Conservation (phyloP, 2,888 invertebrate genomes). For the Syrista parreyssii region DNA sequence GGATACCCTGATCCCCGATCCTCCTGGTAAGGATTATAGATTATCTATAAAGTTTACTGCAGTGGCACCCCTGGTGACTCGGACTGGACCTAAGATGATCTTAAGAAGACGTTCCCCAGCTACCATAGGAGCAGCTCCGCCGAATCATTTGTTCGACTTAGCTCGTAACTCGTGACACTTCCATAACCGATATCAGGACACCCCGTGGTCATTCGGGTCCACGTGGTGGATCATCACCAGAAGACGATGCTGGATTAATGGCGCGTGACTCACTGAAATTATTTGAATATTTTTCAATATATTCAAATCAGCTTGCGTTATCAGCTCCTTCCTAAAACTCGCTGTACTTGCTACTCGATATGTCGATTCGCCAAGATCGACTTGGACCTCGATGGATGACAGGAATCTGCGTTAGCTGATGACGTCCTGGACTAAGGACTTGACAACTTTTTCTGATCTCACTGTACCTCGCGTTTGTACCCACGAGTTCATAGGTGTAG, state of each 20-base stretch:
- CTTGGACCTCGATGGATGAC: too few species aligned
- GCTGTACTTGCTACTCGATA: neutral
- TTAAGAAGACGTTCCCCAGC: slow-evolving; percentile 38
- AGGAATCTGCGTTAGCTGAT: neutral
- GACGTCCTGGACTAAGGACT: neutral
- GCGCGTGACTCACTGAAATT: neutral
- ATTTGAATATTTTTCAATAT: too few species aligned
- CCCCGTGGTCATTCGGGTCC: neutral
- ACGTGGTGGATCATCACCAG: slow-evolving; percentile 18
- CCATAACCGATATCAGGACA: slow-evolving; percentile 34
- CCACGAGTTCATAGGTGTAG: neutral
- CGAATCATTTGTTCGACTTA: slow-evolving; percentile 36
- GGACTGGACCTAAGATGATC: slow-evolving; percentile 18
- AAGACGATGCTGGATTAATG: neutral
- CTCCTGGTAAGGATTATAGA: neutral
- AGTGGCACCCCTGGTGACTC: neutral
- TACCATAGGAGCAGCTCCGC: slow-evolving; percentile 31
- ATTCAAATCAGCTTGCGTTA: too few species aligned
- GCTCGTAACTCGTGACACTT: slow-evolving; percentile 34
- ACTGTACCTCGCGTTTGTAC: neutral
- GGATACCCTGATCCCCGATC: neutral
- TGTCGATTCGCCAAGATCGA: neutral
- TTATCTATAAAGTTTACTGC: neutral
- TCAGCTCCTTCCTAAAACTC: neutral
- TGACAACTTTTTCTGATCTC: neutral